Base-by-base conservation (phyloP, 1,140 invertebrate species). In the Bombus balteatus region DNA sequence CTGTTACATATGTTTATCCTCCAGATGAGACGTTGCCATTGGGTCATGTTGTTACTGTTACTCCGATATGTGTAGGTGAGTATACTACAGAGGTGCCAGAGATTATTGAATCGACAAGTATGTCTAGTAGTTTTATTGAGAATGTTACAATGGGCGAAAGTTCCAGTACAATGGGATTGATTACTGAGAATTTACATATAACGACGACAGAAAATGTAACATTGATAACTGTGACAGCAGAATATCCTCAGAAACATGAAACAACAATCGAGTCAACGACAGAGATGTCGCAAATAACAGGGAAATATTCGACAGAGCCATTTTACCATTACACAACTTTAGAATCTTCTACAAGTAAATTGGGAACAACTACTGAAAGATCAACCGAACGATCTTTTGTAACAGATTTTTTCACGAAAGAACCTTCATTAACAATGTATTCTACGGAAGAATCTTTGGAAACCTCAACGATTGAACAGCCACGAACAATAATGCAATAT, bases 391-490 rank as follows among this genome's bases (percentile, higher is more conserved):
- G 68, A 18, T 22, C 9, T n/a, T 84, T 34, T 9, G n/a, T 39
- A 37, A 88, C 72, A 8, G 57, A 53, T 66, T 73, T 77, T 70
- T 47, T 47, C 18, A 66, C 75, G 25, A 47, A 87, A 83, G 39
- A 65, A 13, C 28, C 47, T n/a, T 25, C 32, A 8, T 72, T 57
- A 39, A 65, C 18, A 53, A 1, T 32, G 2, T 41, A 25, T 43
- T 62, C 39, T n/a, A 68, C 39, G 4, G 18, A 43, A 32, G 37
- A 74, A 59, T 25, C 32, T 59, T 59, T 59, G 57, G 57, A 59
- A 28, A 59, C 53, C 47, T 32, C 32, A 25, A 75, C 73, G n/a
- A 43, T 75, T 53, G 73, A 87, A 53, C 62, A 65, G 13, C n/a
- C 13, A 62, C 65, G 18, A 22, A 86, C 84, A 39, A 76, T 41